Percentiles rank a stretch among this genome's conserved stretches.
Evolutionary conservation across 2,888 invertebrate species (phyloP).

Genomic region (Serrognathus titanus): DNA sequence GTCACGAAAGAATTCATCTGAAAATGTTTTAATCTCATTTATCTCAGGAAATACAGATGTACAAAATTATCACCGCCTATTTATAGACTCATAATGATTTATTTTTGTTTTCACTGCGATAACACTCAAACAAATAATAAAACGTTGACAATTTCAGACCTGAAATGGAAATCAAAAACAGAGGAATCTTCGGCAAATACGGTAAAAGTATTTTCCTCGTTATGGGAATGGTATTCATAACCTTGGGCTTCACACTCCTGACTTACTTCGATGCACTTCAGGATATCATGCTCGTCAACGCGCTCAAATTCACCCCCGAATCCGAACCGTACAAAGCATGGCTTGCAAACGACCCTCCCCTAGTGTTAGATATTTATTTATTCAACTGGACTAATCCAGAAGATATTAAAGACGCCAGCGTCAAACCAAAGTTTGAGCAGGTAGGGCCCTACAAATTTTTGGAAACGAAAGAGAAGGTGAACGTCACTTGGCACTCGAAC

Average conservation of each 20-base stretch:
- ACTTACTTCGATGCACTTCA: conserved; percentile 26
- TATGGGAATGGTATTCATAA: conserved; percentile 35
- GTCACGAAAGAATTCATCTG: not conserved
- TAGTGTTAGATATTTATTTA: conserved; percentile 40
- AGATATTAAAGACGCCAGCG: conserved; percentile 54
- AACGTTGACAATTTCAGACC: not conserved
- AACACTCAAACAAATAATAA: not conserved
- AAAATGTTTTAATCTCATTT: not conserved
- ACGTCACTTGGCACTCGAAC: conserved; percentile 66
- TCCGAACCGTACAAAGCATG: conserved; percentile 40
- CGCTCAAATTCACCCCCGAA: conserved; percentile 16
- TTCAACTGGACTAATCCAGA: conserved; percentile 53
- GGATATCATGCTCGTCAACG: conserved; percentile 22
- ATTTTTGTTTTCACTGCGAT: no score
- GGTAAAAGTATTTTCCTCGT: conserved; percentile 29
- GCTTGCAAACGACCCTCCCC: conserved; percentile 42
- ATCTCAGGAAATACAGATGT: not conserved
- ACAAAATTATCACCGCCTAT: not conserved
- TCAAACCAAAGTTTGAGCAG: conserved; percentile 56
- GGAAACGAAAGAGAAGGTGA: conserved; percentile 68
- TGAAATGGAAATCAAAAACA: conserved; percentile 19
- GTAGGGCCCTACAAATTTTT: conserved; percentile 64
- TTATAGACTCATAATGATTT: no score
- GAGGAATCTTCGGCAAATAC: conserved; percentile 19
- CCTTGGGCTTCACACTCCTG: conserved; percentile 35